Evolutionary conservation across 2,797 vertebrate genomes (phyloP).

Genomic region (Salmo trutta): DNA sequence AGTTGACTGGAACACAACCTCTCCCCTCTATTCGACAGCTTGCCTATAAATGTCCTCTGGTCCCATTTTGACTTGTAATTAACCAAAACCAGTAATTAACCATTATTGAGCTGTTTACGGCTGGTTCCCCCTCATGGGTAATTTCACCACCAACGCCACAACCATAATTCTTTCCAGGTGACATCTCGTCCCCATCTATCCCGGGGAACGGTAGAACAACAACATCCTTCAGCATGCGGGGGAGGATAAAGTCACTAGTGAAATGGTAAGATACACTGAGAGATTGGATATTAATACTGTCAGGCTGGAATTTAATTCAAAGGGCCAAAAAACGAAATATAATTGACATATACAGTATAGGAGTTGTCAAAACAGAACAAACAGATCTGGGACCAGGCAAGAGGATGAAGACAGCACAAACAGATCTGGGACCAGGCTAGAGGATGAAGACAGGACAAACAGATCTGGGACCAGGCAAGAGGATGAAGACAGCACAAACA

Average conservation of each 20-base stretch:
- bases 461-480: too few relatives aligned
- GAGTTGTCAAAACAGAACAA: neutral
- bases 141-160: neutral
- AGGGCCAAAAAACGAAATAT: neutral
- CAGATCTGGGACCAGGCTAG: too few relatives aligned
- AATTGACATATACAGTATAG: neutral
- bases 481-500: too few relatives aligned
- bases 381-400: too few relatives aligned
- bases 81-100: constrained; percentile 8
- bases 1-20: neutral
- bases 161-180: neutral
- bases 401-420: too few relatives aligned
- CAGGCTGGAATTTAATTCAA: neutral
- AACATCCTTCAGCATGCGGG: neutral
- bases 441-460: too few relatives aligned
- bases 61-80: neutral
- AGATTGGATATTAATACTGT: neutral
- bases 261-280: neutral
- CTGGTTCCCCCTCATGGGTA: neutral
- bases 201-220: neutral
- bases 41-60: neutral
- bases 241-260: neutral
- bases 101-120: neutral
- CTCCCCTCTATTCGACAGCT: neutral
- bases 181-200: neutral